These are phyloP conservation scores for Aphelocoma coerulescens DNA, from an alignment of 2,113 vertebrate genomes.

Conservation along the genomic window DNA sequence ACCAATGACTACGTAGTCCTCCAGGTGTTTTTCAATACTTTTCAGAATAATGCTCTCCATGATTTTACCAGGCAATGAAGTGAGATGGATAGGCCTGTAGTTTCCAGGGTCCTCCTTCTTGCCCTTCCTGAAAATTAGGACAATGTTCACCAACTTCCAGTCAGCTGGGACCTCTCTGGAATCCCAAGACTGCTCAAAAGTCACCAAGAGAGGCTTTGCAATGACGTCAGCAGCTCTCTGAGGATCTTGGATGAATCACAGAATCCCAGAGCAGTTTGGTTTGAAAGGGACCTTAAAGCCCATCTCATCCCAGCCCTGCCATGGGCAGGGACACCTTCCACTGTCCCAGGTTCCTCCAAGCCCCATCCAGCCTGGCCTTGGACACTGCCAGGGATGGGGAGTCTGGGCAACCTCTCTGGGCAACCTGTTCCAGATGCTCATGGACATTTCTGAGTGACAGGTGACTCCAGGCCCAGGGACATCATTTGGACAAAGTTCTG, in stretches of 20 bases:
- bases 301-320: not conserved
- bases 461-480: not conserved
- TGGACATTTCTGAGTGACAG: not conserved
- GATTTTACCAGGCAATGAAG: not conserved
- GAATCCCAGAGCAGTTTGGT: not conserved
- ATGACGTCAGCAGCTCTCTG: not conserved
- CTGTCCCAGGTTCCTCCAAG: not conserved
- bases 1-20: rapidly evolving
- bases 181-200: not conserved
- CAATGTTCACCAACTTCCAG: rapidly evolving
- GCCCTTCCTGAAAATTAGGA: not conserved
- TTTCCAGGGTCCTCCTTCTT: not conserved
- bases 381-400: not conserved
- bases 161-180: not conserved
- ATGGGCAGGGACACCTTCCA: not conserved
- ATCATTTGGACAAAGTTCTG: not conserved
- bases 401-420: not conserved
- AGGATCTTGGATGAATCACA: not conserved
- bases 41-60: not conserved
- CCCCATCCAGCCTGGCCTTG: not conserved
- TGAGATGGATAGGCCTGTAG: not conserved
- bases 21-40: not conserved
- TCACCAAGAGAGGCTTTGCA: not conserved
- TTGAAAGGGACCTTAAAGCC: not conserved
- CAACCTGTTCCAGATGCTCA: not conserved